These are phyloP conservation scores for Cheirogaleus medius DNA, from an alignment of 2,113 vertebrate species.

Conservation along the genomic window DNA sequence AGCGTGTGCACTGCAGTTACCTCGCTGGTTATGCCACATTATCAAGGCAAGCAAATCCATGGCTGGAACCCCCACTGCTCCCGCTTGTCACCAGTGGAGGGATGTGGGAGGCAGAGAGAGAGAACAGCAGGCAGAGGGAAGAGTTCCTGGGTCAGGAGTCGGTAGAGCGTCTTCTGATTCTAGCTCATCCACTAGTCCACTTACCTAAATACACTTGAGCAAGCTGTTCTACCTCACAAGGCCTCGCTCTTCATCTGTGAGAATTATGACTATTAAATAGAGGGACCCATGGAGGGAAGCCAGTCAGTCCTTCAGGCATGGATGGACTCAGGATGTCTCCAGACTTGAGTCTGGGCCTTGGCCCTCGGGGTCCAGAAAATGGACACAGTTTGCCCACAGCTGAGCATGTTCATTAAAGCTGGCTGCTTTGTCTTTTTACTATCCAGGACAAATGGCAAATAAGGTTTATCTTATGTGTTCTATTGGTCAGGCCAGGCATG, in stretches of 20 bases:
- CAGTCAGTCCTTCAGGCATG: background rate
- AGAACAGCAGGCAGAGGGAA: background rate
- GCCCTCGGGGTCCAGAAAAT: background rate
- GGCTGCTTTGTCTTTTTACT: background rate
- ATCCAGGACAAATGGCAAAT: background rate
- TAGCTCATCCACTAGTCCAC: background rate
- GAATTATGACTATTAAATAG: background rate
- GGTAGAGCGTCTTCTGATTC: background rate
- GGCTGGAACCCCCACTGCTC: background rate
- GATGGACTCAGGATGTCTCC: background rate
- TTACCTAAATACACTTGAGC: too few relatives aligned
- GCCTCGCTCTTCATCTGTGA: background rate
- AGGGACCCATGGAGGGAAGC: background rate
- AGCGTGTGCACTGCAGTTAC: background rate
- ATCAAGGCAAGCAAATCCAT: background rate
- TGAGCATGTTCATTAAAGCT: background rate
- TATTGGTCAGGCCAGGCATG: background rate
- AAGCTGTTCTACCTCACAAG: background rate
- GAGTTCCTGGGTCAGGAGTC: background rate
- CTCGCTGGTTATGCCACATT: conserved; percentile 24
- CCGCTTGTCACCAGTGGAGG: background rate
- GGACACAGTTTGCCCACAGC: background rate
- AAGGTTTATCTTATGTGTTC: background rate
- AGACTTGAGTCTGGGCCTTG: background rate
- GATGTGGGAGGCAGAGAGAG: background rate